Conservation (phyloP, 2,797 vertebrate species). For the Somateria mollissima region DNA sequence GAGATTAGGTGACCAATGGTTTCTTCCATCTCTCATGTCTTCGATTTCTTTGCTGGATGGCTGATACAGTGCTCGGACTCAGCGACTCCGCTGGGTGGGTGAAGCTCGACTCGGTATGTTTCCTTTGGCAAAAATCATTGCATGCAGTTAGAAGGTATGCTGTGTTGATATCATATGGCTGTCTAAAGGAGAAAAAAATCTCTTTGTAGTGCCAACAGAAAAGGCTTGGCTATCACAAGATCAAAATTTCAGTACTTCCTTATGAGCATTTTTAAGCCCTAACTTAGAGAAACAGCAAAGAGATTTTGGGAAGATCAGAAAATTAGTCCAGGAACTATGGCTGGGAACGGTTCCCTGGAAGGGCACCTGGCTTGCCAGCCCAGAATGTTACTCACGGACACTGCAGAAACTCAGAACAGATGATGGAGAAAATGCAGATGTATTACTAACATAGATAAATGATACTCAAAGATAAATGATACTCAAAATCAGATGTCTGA, state of each 20-base stretch:
- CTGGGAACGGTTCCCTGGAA: background rate
- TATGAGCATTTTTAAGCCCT: background rate
- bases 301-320: constrained; percentile 13
- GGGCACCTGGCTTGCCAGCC: background rate
- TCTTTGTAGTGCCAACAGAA: constrained; percentile 28
- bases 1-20: constrained; percentile 49
- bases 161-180: constrained; percentile 45
- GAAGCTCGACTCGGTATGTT: constrained; percentile 40
- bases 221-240: constrained; percentile 7
- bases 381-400: background rate
- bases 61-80: constrained; percentile 35
- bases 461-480: background rate
- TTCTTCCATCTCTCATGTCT: constrained; percentile 49
- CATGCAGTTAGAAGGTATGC: constrained; percentile 10
- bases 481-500: background rate
- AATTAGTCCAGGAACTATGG: background rate
- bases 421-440: background rate
- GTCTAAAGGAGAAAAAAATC: constrained; percentile 30
- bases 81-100: constrained; percentile 39
- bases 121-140: constrained; percentile 26
- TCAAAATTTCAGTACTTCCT: background rate
- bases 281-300: background rate
- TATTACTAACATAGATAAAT: background rate
- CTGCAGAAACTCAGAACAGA: background rate
- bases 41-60: constrained; percentile 43